These are phyloP conservation scores for Helogale parvula DNA, from an alignment of 2,113 vertebrate species.

Conservation along the genomic window DNA sequence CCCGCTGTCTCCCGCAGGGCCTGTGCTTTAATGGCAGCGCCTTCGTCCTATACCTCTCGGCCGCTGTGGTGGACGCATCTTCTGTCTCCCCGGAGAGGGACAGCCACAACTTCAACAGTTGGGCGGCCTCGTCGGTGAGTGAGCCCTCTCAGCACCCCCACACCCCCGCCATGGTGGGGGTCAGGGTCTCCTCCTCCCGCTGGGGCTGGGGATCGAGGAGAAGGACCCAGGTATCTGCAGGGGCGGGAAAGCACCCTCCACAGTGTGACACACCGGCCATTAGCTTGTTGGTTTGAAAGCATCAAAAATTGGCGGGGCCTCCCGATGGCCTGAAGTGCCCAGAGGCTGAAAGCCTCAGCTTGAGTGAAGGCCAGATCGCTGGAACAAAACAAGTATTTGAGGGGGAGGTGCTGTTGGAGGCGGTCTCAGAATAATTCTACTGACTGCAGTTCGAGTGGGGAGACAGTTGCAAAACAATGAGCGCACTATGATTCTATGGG, in stretches of 20 bases:
- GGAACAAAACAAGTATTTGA: neutral
- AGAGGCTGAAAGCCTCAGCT: neutral
- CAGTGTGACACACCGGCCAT: neutral
- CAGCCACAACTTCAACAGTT: slow-evolving; percentile 94
- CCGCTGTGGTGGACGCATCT: slow-evolving; percentile 88
- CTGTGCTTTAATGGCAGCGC: slow-evolving; percentile 92
- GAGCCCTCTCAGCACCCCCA: neutral
- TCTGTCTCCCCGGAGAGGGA: slow-evolving; percentile 87
- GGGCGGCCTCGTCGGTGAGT: slow-evolving; percentile 95
- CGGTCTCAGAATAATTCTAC: neutral
- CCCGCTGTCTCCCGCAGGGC: slow-evolving; percentile 82
- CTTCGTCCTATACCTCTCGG: slow-evolving; percentile 91
- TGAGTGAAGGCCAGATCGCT: neutral
- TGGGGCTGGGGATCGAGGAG: too few species aligned
- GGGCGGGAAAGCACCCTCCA: neutral
- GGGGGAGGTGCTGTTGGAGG: neutral
- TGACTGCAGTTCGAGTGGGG: neutral
- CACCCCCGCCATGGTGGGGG: fast-evolving
- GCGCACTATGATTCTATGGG: neutral
- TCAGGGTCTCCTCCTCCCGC: neutral
- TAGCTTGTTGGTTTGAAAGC: neutral
- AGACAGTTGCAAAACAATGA: neutral
- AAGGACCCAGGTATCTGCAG: neutral
- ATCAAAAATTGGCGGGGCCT: neutral
- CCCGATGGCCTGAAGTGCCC: neutral